Evolutionary conservation across 92 coral and sea anemone species (phyloP), one percentile per base, ranked within the genome.

Genomic region (Nematostella vectensis): DNA sequence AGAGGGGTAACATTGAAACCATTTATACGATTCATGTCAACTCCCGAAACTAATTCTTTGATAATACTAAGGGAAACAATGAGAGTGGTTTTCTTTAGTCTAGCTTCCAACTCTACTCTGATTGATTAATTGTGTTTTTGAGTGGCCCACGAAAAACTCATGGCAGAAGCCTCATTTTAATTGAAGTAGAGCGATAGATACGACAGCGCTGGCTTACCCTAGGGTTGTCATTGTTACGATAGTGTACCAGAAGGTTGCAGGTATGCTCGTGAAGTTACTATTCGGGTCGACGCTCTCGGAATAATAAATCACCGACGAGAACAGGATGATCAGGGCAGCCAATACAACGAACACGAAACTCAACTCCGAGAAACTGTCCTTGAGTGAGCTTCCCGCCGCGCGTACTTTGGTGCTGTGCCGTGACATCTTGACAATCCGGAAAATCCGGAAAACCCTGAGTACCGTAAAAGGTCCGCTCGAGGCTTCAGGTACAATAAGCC

Each of bases 181-280:
- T n/a, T n/a, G n/a, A n/a, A n/a, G n/a, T n/a, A n/a, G n/a, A n/a
- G n/a, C n/a, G n/a, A n/a, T n/a, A n/a, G n/a, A n/a, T n/a, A n/a
- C n/a, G n/a, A n/a, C n/a, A n/a, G n/a, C n/a, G n/a, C n/a, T 33
- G 40, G 58, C 93, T 86, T 55, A 93, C 99, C 99, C 99, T 21
- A 93, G 72, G 15, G 99, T 87, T 61, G 99, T 93, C 99, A 93
- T 93, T 57, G 99, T 86, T 36, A 93, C 99, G 45, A 93, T 93
- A 11, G 95, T 87, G 69, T 93, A 93, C 99, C 99, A 93, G 60
- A 93, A 93, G 18, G 96, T 78, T 23, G 84, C 84, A 11, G 96
- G 99, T 45, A 93, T 85, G 54, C 83, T 83, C 31, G 63, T 62
- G 51, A 85, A 93, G 27, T 59, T 71, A 3, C 78, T 77, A 29